These are phyloP conservation scores for Crocidura indochinensis DNA, from an alignment of 2,797 vertebrate species.

Conservation along the genomic window DNA sequence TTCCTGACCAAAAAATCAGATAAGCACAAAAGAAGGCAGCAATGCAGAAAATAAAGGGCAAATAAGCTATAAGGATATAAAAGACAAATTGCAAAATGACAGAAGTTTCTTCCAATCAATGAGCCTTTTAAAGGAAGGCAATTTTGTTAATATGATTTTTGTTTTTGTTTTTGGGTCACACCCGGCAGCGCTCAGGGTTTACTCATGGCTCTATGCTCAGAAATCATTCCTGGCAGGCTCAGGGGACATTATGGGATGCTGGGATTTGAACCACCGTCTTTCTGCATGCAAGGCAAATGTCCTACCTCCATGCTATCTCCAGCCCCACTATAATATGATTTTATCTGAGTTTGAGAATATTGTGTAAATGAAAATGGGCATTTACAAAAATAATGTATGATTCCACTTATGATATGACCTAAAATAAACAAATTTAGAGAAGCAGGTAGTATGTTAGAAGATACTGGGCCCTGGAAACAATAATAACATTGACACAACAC, in stretches of 20 bases:
- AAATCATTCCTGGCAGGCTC: no score
- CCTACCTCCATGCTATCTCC: background rate
- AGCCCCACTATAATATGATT: background rate
- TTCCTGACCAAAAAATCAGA: conserved; percentile 26
- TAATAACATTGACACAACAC: background rate
- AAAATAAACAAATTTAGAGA: conserved; percentile 22
- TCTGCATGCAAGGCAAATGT: no score
- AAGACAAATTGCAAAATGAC: background rate
- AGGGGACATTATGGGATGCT: no score
- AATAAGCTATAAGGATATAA: background rate
- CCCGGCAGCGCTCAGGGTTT: no score
- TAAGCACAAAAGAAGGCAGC: background rate
- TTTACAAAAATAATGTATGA: background rate
- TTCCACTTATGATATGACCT: background rate
- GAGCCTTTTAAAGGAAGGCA: background rate
- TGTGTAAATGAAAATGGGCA: background rate
- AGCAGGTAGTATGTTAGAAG: background rate
- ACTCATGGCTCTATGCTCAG: no score
- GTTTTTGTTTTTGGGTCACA: no score
- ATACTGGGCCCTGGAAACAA: background rate
- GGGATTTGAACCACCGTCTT: no score
- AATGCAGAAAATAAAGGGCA: background rate
- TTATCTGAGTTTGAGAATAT: no score
- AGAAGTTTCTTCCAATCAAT: background rate
- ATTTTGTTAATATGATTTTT: background rate